Base-by-base conservation (phyloP, 2,113 vertebrate species). In the Xenopus laevis region DNA sequence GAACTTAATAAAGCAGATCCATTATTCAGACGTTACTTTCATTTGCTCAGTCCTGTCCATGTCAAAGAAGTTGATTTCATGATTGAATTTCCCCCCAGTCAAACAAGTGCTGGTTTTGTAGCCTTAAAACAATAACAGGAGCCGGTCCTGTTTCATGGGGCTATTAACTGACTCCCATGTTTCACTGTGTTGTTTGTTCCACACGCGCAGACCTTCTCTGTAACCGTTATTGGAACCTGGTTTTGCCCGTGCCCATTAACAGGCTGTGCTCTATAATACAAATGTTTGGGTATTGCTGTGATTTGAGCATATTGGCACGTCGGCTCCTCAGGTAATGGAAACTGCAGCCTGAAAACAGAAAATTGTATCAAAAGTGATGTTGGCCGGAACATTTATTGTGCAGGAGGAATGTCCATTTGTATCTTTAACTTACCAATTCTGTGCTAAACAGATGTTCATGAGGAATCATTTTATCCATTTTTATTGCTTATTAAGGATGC, bases 261-360 rank as follows among this genome's bases (percentile, higher is more conserved):
- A 47, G 55, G 13, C 21, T 7, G 55, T 52, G 72, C 72, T 74
- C 59, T 74, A 68, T 68, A 68, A 68, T 55, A 16, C 40, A 52
- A 68, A 74, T 68, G 52, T 16, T 74, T 68, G 55, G 33, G 20
- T 65, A 74, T 74, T 59, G 71, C 63, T 27, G 8, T 33, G 71
- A 55, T 65, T 66, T 30, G 57, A 68, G 72, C 65, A 60, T 74
- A 74, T 74, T 74, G 72, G 57, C 64, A 74, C 50, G 65, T 68
- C 68, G 50, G 72, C 23, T 74, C 16, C 72, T 52, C 21, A 20
- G 65, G 17, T 74, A 68, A 68, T 68, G 66, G 72, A 74, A 61
- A 68, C 68, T 74, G 72, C 33, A 60, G 55, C 40, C 58, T 30
- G 64, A 50, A 67, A 74, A 60, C 64, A 68, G 72, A 55, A 74